phyloP scores from a whole-genome alignment of 2,797 vertebrate species.

The Epinephelus coioides region DNA sequence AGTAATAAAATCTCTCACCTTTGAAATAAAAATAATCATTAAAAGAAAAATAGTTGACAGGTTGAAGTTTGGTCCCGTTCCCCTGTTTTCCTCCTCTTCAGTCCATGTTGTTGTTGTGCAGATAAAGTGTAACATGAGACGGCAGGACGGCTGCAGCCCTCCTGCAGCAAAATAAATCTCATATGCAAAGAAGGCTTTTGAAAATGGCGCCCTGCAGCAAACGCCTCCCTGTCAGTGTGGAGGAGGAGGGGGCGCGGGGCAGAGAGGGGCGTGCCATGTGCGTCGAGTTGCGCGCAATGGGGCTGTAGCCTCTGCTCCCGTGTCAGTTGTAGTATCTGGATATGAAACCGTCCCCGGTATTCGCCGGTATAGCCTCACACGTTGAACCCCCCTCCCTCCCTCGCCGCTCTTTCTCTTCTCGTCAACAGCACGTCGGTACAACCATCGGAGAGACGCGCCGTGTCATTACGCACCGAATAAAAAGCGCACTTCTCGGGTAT shows the following conservation, averaged over 20 bases:
- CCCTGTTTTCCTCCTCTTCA: slow-evolving; percentile 10
- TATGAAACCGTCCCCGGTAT: slow-evolving; percentile 70
- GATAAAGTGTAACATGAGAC: slow-evolving; percentile 76
- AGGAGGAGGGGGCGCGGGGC: slow-evolving; percentile 13
- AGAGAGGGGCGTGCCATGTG: slow-evolving; percentile 48
- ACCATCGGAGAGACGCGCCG: slow-evolving; percentile 28
- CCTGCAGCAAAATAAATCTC: slow-evolving; percentile 74
- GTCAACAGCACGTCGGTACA: slow-evolving; percentile 33
- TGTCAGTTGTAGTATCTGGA: slow-evolving; percentile 64
- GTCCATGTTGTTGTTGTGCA: slow-evolving; percentile 36
- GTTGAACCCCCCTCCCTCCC: neutral
- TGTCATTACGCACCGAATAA: slow-evolving; percentile 59
- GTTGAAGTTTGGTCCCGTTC: slow-evolving; percentile 18
- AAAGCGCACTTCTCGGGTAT: slow-evolving; percentile 41
- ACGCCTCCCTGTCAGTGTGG: slow-evolving; percentile 60
- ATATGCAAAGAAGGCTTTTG: slow-evolving; percentile 74
- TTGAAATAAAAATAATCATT: slow-evolving; percentile 21
- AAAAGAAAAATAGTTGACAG: neutral
- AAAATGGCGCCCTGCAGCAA: slow-evolving; percentile 82
- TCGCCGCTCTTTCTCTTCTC: neutral
- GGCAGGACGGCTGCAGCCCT: slow-evolving; percentile 57
- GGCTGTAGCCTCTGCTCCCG: slow-evolving; percentile 65
- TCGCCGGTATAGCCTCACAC: slow-evolving; percentile 59
- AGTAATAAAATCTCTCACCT: slow-evolving; percentile 67
- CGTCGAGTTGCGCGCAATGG: slow-evolving; percentile 55